Percentiles rank a stretch among this genome's conserved stretches.
Evolutionary conservation across 2,888 invertebrate species (phyloP).

Genomic region (Rosalia funebris): DNA sequence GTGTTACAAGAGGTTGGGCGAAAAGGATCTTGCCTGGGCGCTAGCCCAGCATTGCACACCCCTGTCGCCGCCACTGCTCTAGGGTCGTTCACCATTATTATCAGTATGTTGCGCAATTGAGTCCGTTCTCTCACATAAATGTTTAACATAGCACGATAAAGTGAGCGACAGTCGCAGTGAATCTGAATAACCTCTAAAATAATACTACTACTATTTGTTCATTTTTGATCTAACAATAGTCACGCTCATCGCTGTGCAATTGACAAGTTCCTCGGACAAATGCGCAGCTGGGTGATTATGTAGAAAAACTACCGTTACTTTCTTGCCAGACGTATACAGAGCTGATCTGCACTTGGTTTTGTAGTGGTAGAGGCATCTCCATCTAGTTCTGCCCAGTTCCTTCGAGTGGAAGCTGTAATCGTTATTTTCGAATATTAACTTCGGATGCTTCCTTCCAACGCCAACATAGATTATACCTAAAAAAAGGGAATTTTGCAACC

Average conservation of each 20-base stretch:
- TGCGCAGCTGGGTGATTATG: conserved; percentile 45
- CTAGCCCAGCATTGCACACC: no score
- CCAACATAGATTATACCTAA: conserved; percentile 30
- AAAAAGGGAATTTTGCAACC: background rate
- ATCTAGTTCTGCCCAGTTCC: conserved; percentile 47
- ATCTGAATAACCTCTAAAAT: no score
- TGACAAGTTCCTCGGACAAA: background rate
- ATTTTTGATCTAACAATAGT: conserved; percentile 12
- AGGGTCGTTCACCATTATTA: no score
- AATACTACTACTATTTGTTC: conserved; percentile 2
- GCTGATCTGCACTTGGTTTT: conserved; percentile 49
- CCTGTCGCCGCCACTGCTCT: no score
- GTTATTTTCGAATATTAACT: conserved; percentile 41
- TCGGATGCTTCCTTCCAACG: conserved; percentile 31
- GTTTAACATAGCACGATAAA: no score
- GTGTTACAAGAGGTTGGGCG: no score
- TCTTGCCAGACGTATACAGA: conserved; percentile 43
- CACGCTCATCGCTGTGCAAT: conserved; percentile 27
- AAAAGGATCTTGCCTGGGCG: no score
- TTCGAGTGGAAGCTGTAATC: conserved; percentile 44
- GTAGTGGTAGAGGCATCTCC: conserved; percentile 52
- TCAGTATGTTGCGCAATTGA: no score
- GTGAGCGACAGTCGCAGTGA: no score
- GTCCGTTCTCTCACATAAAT: no score
- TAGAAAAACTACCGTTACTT: conserved; percentile 40